A percentile compares a stretch with the other conserved stretches of the same genome.
phyloP scores from a whole-genome alignment of 1,140 invertebrate species.

The Drosophila bocki region DNA sequence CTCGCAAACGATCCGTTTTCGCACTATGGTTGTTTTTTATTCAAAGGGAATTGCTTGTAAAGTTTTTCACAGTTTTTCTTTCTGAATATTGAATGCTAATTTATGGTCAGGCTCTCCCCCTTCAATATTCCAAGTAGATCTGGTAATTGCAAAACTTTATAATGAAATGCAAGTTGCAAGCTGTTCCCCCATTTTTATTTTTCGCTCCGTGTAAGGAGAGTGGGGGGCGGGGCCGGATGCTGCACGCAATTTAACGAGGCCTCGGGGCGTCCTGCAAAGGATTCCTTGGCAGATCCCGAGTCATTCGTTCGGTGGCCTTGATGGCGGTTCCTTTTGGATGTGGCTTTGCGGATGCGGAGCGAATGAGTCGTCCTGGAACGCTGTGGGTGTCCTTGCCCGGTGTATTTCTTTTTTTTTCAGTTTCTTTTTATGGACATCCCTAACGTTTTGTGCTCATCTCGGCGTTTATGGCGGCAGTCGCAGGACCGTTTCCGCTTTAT shows the following conservation, averaged over 20 bases:
- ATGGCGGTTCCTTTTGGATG: conserved; percentile 11
- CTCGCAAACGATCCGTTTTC: neutral
- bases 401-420: neutral
- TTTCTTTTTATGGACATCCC: conserved; percentile 35
- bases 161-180: conserved; percentile 1
- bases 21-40: neutral
- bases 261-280: conserved; percentile 50
- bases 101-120: neutral
- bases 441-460: conserved; percentile 29
- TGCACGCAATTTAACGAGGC: conserved; percentile 68
- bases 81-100: neutral
- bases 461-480: conserved; percentile 4
- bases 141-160: conserved; percentile 5
- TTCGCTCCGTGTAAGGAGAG: conserved; percentile 13
- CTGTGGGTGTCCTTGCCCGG: conserved; percentile 3
- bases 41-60: neutral
- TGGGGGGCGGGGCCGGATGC: conserved; percentile 21
- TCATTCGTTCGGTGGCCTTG: conserved; percentile 10
- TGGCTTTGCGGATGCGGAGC: conserved; percentile 10
- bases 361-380: conserved; percentile 1
- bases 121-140: conserved; percentile 2
- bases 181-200: neutral
- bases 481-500: conserved; percentile 36
- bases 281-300: conserved; percentile 14
- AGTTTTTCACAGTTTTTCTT: neutral